Evolutionary conservation across 2,113 vertebrate species (phyloP), one percentile per base, ranked within the genome.

Genomic region (human (Homo sapiens)): DNA sequence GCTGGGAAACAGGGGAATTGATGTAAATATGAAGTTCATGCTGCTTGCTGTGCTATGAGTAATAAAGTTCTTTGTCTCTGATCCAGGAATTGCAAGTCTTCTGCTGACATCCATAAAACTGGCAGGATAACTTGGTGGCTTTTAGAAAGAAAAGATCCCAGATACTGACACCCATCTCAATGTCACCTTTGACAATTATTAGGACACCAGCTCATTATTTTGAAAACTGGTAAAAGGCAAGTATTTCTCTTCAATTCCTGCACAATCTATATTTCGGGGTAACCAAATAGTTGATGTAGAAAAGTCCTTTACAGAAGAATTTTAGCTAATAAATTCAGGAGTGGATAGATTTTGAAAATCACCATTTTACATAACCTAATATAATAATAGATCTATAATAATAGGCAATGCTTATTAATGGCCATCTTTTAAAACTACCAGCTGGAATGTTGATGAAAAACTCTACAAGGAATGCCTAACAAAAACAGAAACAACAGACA

Each of bases 201-300:
- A n/a, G 30, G 48, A 75, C 40, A 85, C 81, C 14, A 75, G 45
- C 17, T 80, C 35, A 52, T 93, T 84, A 38, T 43, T 83, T 84
- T 93, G 48, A 79, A 93, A 95, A 79, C 8, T 79, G 61, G 22
- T n/a, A 32, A 93, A 86, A 90, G 61, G 30, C 5, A 84, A 45
- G 18, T 2, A 45, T 94, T 82, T 90, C 87, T 75, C 25, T 81
- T 48, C 35, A 85, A 14, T 80, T 94, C 38, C 14, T 70, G 2
- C 16, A 89, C 43, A 80, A 43, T 82, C 40, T 50, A 1, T 93
- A 38, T 35, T 78, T 90, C 82, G 78, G 85, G 25, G 0, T 80
- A 90, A 89, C 27, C 66, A 70, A 92, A 50, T 48, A 75, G 32
- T 38, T 68, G 45, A 57, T 38, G 8, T 64, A 93, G 48, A 5